Base-by-base conservation (phyloP, 2,888 invertebrate genomes). In the Temnothorax ravouxi region DNA sequence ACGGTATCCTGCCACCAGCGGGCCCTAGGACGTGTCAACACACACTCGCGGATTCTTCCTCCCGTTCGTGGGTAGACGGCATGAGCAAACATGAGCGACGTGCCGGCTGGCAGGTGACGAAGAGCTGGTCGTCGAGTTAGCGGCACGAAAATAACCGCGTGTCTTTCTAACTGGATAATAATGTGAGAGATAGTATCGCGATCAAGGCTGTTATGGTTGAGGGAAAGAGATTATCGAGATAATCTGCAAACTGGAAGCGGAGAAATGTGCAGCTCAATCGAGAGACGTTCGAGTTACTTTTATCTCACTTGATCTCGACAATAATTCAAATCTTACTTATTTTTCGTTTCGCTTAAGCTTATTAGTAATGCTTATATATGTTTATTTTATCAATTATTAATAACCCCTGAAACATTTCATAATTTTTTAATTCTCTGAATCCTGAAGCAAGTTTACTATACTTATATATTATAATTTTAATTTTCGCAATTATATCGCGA, bases 1-100 rank as follows among this genome's bases (percentile, higher is more conserved):
- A 71, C 62, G 62, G 64, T 76, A 72, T 59, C 64, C 66, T 62
- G 74, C 75, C 47, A 47, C 64, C n/a, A 44, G 50, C 47, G 44
- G 38, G 21, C 47, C 71, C 59, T 44, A 9, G 47, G 56, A 82
- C 61, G 83, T 84, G 84, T 88, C 89, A 59, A 76, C 83, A 66
- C 83, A 66, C 21, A 71, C 74, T 71, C 61, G 56, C 15, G 81
- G 34, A 72, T 75, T n/a, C 59, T 54, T 59, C 52, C 25, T 41
- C 52, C 52, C n/a, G 47, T 62, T 21, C 29, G n/a, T 50, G 76
- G 76, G 9, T 47, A 52, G 77, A 66, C 66, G 38, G n/a, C 41
- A 41, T 41, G 29, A 54, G 44, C 66, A 67, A 56, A 67, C 54
- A 75, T 13, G 29, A 56, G 21, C 66, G 66, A 67, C 52, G 25